Percentiles rank a stretch among this genome's conserved stretches.
These are phyloP conservation scores for Pseudocheirus occidentalis DNA, from an alignment of 2,797 vertebrate genomes.

Conservation along the genomic window DNA sequence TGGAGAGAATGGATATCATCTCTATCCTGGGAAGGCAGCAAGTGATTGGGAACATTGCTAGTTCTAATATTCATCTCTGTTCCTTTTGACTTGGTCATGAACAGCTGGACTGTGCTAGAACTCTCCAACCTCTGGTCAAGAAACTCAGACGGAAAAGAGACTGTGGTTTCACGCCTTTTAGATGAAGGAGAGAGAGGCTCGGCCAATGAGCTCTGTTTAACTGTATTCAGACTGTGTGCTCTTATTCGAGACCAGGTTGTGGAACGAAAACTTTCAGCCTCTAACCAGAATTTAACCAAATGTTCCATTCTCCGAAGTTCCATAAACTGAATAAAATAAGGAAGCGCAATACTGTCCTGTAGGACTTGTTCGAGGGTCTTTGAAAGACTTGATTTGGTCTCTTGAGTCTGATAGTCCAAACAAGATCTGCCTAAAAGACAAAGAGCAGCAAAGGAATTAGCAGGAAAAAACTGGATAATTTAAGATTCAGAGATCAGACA, in stretches of 20 bases:
- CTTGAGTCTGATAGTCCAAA: constrained; percentile 95
- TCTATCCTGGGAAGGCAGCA: constrained; percentile 79
- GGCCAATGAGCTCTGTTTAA: constrained; percentile 96
- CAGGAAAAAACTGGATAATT: constrained; percentile 28
- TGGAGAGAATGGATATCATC: constrained; percentile 66
- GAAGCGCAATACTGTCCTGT: constrained; percentile 91
- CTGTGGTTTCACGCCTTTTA: constrained; percentile 78
- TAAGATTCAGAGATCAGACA: constrained; percentile 12
- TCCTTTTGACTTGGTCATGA: constrained; percentile 66
- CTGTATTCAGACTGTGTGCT: constrained; percentile 96
- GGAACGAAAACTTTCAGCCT: constrained; percentile 96
- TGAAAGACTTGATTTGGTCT: constrained; percentile 96
- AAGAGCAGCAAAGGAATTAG: constrained; percentile 59
- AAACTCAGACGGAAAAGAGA: constrained; percentile 73
- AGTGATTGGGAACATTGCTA: constrained; percentile 77
- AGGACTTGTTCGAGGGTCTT: constrained; percentile 97
- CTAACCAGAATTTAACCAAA: constrained; percentile 96
- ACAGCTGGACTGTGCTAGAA: constrained; percentile 62
- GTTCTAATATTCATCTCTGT: constrained; percentile 77
- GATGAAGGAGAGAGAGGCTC: constrained; percentile 89
- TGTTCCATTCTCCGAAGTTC: constrained; percentile 93
- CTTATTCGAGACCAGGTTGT: constrained; percentile 96
- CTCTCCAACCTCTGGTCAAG: constrained; percentile 80
- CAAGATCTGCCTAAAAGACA: constrained; percentile 93
- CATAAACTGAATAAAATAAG: constrained; percentile 96